Percentiles rank a stretch among this genome's conserved stretches.
These are phyloP conservation scores for Platanista minor DNA, from an alignment of 2,113 vertebrate species.

Conservation along the genomic window DNA sequence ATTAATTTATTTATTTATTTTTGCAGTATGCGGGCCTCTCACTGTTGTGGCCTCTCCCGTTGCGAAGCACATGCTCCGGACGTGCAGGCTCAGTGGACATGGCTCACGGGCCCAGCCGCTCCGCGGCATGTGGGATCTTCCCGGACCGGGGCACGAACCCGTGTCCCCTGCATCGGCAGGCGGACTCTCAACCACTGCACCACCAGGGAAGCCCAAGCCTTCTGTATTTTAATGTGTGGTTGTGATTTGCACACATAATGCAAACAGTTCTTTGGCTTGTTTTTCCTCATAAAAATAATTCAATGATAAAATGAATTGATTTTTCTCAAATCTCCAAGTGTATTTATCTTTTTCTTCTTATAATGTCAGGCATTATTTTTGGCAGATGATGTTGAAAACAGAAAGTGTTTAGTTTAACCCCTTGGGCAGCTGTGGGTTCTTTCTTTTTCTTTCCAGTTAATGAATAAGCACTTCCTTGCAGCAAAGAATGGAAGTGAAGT, in stretches of 20 bases:
- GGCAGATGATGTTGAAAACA: slow-evolving; percentile 45
- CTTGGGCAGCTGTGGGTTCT: slow-evolving; percentile 36
- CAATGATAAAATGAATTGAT: slow-evolving; percentile 28
- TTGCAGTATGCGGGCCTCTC: too few relatives aligned
- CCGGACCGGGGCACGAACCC: too few relatives aligned
- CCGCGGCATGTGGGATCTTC: too few relatives aligned
- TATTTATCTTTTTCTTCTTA: slow-evolving; percentile 17
- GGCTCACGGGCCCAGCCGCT: too few relatives aligned
- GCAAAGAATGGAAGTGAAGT: slow-evolving; percentile 41
- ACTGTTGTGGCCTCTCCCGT: too few relatives aligned
- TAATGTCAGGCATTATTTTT: slow-evolving; percentile 39
- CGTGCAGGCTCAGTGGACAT: too few relatives aligned
- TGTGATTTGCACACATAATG: neutral
- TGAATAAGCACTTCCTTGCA: slow-evolving; percentile 43
- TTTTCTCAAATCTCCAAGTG: slow-evolving; percentile 44
- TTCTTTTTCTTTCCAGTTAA: slow-evolving; percentile 53
- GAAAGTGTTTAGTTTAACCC: slow-evolving; percentile 46
- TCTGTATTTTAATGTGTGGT: neutral
- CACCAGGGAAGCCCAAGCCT: too few relatives aligned
- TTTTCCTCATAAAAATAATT: slow-evolving; percentile 24
- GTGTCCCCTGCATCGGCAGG: too few relatives aligned
- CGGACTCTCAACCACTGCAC: too few relatives aligned
- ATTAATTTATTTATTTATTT: too few relatives aligned
- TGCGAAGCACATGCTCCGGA: too few relatives aligned
- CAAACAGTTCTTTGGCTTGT: neutral